Evolutionary conservation across 2,888 invertebrate genomes (phyloP).

Genomic region (Acholoe squamosa): DNA sequence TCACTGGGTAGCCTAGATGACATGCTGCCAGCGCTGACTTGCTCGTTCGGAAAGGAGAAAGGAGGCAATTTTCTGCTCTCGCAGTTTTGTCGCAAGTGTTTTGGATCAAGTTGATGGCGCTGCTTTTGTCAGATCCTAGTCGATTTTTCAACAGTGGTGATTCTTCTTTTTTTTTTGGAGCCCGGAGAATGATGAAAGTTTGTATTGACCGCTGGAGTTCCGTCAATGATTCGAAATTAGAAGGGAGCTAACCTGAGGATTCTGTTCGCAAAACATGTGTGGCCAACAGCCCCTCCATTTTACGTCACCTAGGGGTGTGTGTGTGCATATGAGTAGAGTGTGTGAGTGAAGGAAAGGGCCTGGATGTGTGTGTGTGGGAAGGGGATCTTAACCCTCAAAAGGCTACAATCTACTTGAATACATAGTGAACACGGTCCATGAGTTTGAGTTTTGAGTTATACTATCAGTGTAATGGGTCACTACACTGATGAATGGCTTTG

Average conservation of each 20-base stretch:
- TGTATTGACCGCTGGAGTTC: background rate
- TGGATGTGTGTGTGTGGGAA: background rate
- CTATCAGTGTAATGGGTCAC: too few relatives aligned
- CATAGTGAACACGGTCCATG: too few relatives aligned
- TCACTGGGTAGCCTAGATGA: slow-evolving; percentile 3
- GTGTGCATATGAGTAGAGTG: background rate
- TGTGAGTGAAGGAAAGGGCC: background rate
- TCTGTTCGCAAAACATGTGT: background rate
- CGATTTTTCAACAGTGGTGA: slow-evolving; percentile 3
- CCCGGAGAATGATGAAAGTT: slow-evolving; percentile 37
- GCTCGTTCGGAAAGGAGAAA: slow-evolving; percentile 44
- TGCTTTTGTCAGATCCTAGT: slow-evolving; percentile 9
- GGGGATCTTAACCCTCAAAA: too few relatives aligned
- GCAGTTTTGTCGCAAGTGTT: slow-evolving; percentile 52
- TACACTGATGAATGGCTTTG: too few relatives aligned
- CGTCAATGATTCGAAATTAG: slow-evolving; percentile 49
- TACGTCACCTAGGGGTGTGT: background rate
- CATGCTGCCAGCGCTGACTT: background rate
- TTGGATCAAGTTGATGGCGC: slow-evolving; percentile 35
- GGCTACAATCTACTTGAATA: too few relatives aligned
- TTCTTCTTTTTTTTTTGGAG: slow-evolving; percentile 12
- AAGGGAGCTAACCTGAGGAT: slow-evolving; percentile 31
- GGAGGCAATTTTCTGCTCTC: slow-evolving; percentile 58
- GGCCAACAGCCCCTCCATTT: background rate
- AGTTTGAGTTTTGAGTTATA: too few relatives aligned